A percentile compares a stretch with the other conserved stretches of the same genome.
Conservation (phyloP, 2,888 invertebrate species). For the Colletes collaris region DNA sequence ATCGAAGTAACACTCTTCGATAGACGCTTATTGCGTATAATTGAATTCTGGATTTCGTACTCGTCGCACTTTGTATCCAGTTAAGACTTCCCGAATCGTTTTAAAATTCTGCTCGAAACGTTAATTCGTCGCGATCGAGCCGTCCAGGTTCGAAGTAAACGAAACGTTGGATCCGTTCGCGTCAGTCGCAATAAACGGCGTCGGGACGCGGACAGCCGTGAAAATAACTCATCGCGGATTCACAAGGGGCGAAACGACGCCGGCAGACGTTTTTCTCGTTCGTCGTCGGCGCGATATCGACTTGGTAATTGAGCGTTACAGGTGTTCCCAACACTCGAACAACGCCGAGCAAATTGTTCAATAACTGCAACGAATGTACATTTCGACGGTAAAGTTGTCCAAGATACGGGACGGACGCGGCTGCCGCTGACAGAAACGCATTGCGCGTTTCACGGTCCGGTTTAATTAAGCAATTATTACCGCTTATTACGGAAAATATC, state of each 20-base stretch:
- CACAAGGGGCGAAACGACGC: constrained; percentile 10
- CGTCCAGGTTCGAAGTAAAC: constrained; percentile 5
- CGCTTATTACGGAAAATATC: constrained; percentile 74
- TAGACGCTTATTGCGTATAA: no score
- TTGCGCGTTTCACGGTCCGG: constrained; percentile 68
- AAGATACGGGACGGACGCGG: constrained; percentile 74
- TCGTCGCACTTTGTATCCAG: no score
- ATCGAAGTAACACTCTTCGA: no score
- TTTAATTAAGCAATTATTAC: constrained; percentile 80
- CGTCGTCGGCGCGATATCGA: constrained; percentile 61
- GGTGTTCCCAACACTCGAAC: constrained; percentile 70
- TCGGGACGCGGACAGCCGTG: neutral
- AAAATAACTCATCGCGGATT: constrained; percentile 56
- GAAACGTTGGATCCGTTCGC: constrained; percentile 5
- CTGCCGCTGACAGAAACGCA: constrained; percentile 77
- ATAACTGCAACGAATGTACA: constrained; percentile 78
- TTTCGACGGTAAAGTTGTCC: constrained; percentile 76
- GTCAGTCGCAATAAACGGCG: constrained; percentile 27
- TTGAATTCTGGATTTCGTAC: no score
- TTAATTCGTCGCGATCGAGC: constrained; percentile 16
- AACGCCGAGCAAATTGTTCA: constrained; percentile 72
- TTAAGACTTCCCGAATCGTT: no score
- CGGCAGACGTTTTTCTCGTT: constrained; percentile 60
- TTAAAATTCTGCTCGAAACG: constrained; percentile 11
- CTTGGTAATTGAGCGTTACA: constrained; percentile 75